Conservation (phyloP, 2,797 vertebrate genomes). For the Astyanax mexicanus region DNA sequence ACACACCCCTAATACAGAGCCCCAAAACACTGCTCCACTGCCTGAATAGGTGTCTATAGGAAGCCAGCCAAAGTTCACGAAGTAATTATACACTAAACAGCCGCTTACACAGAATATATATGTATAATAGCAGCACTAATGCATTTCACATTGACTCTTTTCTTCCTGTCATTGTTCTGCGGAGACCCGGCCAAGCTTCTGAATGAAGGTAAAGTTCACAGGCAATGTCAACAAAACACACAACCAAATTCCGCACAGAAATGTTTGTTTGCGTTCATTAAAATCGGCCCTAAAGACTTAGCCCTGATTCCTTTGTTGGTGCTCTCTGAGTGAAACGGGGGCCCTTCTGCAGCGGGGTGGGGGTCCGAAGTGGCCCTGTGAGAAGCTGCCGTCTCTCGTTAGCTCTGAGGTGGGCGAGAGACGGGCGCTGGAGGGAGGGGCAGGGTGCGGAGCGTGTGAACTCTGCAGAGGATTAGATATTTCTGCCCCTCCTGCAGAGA, state of each 20-base stretch:
- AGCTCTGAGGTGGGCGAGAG: conserved; percentile 42
- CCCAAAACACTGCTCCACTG: conserved; percentile 9
- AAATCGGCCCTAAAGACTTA: not conserved
- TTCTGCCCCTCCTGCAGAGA: conserved; percentile 49
- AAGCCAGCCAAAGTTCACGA: not conserved
- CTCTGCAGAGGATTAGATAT: conserved; percentile 55
- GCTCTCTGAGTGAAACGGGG: not conserved
- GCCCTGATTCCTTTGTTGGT: conserved; percentile 12
- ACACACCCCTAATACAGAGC: no score
- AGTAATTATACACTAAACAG: conserved; percentile 36
- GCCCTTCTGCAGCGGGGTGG: conserved; percentile 19
- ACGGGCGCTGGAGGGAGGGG: conserved; percentile 36
- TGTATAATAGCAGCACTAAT: conserved; percentile 28
- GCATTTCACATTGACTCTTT: conserved; percentile 15
- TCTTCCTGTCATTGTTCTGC: not conserved
- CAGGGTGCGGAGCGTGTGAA: conserved; percentile 49
- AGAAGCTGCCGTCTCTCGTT: conserved; percentile 51
- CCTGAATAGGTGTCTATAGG: not conserved
- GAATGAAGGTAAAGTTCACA: not conserved
- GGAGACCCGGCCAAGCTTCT: not conserved
- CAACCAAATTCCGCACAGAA: not conserved
- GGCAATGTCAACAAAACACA: not conserved
- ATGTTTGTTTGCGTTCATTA: conserved; percentile 24
- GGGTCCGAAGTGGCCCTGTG: conserved; percentile 16
- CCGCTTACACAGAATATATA: conserved; percentile 15